Evolutionary conservation across 2,797 vertebrate genomes (phyloP).

Genomic region (Aeoliscus strigatus): DNA sequence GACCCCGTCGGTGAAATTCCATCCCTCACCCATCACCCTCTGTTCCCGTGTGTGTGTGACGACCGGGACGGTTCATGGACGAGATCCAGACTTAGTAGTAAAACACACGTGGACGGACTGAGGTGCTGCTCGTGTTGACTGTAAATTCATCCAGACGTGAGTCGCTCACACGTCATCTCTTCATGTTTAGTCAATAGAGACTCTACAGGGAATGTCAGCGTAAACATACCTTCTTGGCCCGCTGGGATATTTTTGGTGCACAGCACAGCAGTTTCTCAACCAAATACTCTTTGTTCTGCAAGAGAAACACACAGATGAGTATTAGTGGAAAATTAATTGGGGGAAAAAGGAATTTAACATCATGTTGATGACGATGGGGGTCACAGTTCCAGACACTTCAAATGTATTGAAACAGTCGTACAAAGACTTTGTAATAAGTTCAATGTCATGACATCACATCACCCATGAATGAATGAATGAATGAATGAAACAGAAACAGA

Average conservation of each 20-base stretch:
- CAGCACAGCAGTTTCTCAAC: conserved; percentile 91
- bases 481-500: no score
- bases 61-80: no score
- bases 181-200: conserved; percentile 55
- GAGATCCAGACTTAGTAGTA: no score
- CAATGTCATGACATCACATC: no score
- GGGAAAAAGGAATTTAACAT: no score
- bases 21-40: conserved; percentile 35
- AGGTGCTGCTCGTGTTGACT: conserved; percentile 53
- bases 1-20: conserved; percentile 57
- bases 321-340: conserved; percentile 3
- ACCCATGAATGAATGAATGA: no score
- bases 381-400: no score
- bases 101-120: no score
- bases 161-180: conserved; percentile 28
- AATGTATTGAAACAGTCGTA: no score
- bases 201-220: conserved; percentile 32
- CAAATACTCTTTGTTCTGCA: conserved; percentile 95
- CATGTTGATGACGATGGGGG: no score
- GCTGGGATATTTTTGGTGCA: conserved; percentile 93
- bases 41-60: conserved; percentile 38
- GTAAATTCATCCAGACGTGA: conserved; percentile 49
- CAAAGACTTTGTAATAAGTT: no score
- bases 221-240: conserved; percentile 89
- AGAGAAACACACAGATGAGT: conserved; percentile 40